Base-by-base conservation (phyloP, 2,888 invertebrate species). In the Cacoxenus indagator region DNA sequence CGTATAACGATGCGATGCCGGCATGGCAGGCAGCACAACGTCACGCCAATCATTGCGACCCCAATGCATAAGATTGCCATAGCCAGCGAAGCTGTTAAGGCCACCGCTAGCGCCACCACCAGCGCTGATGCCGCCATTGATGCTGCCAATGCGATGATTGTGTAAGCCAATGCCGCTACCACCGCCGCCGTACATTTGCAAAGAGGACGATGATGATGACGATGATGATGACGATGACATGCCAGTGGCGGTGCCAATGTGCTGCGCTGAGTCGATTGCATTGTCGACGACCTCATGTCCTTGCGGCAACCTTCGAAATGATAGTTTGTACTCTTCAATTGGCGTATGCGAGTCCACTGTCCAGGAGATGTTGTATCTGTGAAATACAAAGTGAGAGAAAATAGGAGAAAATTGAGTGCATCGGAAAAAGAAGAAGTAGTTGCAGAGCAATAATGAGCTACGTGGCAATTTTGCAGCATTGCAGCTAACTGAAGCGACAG, bases 301-400 rank as follows among this genome's bases (percentile, higher is more conserved):
- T 86, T 91, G 91, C 62, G 91, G 91, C 76, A 91, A 88, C 86
- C 91, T 90, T 79, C 92, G 89, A 87, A 91, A 92, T 77, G 90
- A 90, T 75, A 93, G 86, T 86, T 92, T 91, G 86, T 92, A 92
- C 85, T 92, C 92, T 79, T 92, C 91, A 70, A 93, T 91, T 66
- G 92, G 91, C 75, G 91, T 91, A 83, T 91, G 90, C 67, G 92
- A 92, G 84, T 92, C 91, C 31, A 92, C 92, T 55, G 90, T 89
- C 92, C 92, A 93, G 62, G 91, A 91, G 76, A 92, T 91, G 84
- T 92, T 92, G 87, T 92, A 92, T 82, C 91, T 91, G 77, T 24
- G 57, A n/a, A 48, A 45, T 70, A 65, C 51, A 55, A 19, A 69
- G 65, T 3, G n/a, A 19, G 29, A 4, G 37, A 6, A n/a, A 27